These are phyloP conservation scores for Selene dorsalis DNA, from an alignment of 2,797 vertebrate genomes.

Conservation along the genomic window DNA sequence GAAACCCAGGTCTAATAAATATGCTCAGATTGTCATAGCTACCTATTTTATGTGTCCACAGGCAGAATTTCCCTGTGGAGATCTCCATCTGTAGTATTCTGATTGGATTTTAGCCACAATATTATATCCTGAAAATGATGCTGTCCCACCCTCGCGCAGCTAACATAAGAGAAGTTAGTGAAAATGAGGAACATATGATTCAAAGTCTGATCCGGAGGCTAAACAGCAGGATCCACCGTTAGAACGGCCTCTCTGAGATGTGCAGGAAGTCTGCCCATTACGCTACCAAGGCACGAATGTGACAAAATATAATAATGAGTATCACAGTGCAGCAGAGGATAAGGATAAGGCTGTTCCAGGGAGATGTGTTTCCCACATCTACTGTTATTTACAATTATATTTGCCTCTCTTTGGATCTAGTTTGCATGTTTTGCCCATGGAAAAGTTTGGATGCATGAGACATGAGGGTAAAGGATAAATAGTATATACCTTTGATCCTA, in stretches of 20 bases:
- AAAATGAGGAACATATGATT: conserved; percentile 20
- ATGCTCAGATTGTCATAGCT: conserved; percentile 18
- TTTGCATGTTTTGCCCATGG: not conserved
- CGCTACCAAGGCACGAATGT: not conserved
- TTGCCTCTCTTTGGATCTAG: not conserved
- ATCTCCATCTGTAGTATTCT: conserved; percentile 20
- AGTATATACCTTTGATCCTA: not conserved
- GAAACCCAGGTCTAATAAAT: conserved; percentile 21
- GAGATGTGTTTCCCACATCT: not conserved
- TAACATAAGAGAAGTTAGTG: conserved; percentile 1
- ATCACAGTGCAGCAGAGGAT: not conserved
- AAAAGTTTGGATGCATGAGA: not conserved
- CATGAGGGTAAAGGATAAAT: not conserved
- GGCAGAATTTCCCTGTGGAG: conserved; percentile 16
- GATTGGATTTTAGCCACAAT: conserved; percentile 24
- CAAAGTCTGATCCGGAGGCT: conserved; percentile 12
- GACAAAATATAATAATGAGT: conserved; percentile 1
- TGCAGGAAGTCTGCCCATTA: conserved; percentile 23
- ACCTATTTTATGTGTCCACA: conserved; percentile 5
- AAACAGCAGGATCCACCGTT: conserved; percentile 1
- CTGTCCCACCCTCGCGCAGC: not conserved
- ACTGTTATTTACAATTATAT: not conserved
- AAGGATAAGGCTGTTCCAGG: not conserved
- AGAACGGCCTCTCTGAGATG: conserved; percentile 1
- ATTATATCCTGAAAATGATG: conserved; percentile 11